Evolutionary conservation across 2,888 invertebrate genomes (phyloP).

Genomic region (Ptychoptera albimana): DNA sequence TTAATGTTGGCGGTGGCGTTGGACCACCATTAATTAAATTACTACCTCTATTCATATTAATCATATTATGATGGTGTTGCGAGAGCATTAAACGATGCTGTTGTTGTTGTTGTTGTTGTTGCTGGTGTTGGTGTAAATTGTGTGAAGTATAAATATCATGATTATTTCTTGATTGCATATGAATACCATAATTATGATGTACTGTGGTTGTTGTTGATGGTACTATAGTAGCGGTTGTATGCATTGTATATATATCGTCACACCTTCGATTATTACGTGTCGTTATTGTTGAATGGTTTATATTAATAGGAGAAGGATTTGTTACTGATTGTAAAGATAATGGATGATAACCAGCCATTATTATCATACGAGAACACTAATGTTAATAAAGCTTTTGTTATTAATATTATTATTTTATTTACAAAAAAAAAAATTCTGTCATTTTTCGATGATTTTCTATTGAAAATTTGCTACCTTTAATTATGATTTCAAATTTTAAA

Average conservation of each 20-base stretch:
- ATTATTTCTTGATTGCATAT: slow-evolving; percentile 6
- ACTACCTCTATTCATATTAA: no score
- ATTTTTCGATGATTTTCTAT: no score
- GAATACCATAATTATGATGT: slow-evolving; percentile 6
- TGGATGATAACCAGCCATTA: slow-evolving; percentile 17
- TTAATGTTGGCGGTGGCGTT: slow-evolving; percentile 25
- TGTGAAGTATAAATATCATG: slow-evolving; percentile 12
- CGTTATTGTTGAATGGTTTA: no score
- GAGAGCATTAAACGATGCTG: slow-evolving; percentile 11
- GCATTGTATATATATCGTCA: no score
- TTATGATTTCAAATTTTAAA: no score
- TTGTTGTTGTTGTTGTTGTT: slow-evolving; percentile 12
- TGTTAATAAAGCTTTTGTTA: not conserved
- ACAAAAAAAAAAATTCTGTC: no score
- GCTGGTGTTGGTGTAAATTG: slow-evolving; percentile 13
- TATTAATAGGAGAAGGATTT: slow-evolving; percentile 5
- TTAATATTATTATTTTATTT: no score
- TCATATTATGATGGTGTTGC: slow-evolving; percentile 13
- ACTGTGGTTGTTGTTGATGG: slow-evolving; percentile 16
- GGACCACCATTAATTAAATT: no score
- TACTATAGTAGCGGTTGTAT: slow-evolving; percentile 10
- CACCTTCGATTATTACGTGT: no score
- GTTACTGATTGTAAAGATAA: slow-evolving; percentile 17
- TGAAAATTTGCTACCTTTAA: no score
- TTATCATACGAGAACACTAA: not conserved